Conservation (phyloP, 1,140 invertebrate genomes). For the Formica selysi region DNA sequence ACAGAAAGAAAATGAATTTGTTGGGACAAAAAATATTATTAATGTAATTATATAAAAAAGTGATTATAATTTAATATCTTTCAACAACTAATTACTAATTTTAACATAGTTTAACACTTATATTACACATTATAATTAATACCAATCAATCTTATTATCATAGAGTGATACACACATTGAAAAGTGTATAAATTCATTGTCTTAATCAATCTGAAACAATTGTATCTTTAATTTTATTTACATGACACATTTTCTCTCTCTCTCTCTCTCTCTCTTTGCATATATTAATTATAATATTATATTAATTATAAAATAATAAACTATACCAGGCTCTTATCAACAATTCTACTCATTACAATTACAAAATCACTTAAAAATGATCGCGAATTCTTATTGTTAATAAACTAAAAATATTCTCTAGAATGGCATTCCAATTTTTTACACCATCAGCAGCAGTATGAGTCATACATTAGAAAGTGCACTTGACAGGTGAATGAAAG, state of each 20-base stretch:
- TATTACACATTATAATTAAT: background rate
- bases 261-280: too few species aligned
- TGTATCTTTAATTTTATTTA: too few species aligned
- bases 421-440: constrained; percentile 36
- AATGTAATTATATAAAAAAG: background rate
- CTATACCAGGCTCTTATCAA: background rate
- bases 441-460: constrained; percentile 8
- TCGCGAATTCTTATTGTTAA: background rate
- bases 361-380: constrained; percentile 15
- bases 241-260: too few species aligned
- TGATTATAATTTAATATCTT: background rate
- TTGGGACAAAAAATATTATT: background rate
- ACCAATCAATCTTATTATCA: background rate
- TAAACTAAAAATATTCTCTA: constrained; percentile 9
- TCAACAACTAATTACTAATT: background rate
- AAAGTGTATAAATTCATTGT: background rate
- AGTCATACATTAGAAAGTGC: constrained; percentile 54
- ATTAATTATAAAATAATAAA: background rate
- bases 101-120: background rate
- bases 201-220: background rate
- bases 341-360: background rate
- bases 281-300: background rate
- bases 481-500: constrained; percentile 17
- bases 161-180: background rate
- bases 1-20: background rate